A percentile compares a stretch with the other conserved stretches of the same genome.
These are phyloP conservation scores for Anhinga anhinga DNA, from an alignment of 2,113 vertebrate species.

Conservation along the genomic window DNA sequence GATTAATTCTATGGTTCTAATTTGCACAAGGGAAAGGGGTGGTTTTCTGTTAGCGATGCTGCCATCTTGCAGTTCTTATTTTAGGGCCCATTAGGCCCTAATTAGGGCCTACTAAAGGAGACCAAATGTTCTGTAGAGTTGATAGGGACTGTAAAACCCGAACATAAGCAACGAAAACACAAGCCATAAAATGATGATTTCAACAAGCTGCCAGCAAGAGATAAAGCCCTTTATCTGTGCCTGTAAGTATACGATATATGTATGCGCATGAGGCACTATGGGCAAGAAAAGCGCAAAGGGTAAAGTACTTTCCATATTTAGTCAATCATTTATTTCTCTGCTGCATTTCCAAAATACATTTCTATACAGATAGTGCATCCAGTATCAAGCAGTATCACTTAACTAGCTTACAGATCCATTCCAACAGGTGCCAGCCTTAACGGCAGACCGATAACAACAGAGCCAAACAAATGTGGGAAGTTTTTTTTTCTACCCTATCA, in stretches of 20 bases:
- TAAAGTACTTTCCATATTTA: neutral
- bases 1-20: too few relatives aligned
- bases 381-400: neutral
- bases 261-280: neutral
- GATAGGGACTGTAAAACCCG: neutral
- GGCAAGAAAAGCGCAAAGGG: neutral
- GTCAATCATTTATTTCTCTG: neutral
- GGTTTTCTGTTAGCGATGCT: neutral
- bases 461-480: neutral
- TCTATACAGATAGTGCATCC: neutral
- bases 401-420: neutral
- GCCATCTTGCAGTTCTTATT: neutral
- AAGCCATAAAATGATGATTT: neutral
- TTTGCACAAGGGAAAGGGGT: neutral
- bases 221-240: neutral
- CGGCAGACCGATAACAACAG: neutral
- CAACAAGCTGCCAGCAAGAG: neutral
- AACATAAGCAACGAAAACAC: neutral
- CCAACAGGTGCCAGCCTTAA: neutral
- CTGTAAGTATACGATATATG: rapidly evolving
- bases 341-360: neutral
- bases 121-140: neutral
- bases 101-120: neutral
- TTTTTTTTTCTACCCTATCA: neutral
- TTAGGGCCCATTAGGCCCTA: neutral